Conservation (phyloP, 2,888 invertebrate genomes). For the Melipona bicolor region DNA sequence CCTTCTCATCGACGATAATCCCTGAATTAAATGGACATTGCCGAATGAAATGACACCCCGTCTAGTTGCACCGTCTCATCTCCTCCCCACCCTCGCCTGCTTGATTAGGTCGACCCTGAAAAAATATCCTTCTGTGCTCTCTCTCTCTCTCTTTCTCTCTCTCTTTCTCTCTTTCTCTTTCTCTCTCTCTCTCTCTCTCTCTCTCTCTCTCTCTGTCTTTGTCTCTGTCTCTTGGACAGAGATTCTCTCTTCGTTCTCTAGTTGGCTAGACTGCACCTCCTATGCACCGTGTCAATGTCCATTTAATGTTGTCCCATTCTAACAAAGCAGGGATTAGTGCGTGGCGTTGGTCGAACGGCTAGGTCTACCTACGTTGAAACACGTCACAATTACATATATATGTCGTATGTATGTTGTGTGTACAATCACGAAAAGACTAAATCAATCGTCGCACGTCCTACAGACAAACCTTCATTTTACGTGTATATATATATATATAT, state of each 20-base stretch:
- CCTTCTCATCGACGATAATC: constrained; percentile 72
- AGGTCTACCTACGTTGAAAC: constrained; percentile 61
- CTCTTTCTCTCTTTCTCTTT: no score
- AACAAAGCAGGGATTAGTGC: constrained; percentile 76
- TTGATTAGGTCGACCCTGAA: constrained; percentile 65
- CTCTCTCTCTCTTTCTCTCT: background rate
- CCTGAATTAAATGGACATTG: constrained; percentile 83
- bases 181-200: background rate
- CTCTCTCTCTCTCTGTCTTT: background rate
- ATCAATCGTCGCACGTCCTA: constrained; percentile 69
- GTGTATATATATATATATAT: constrained; percentile 15
- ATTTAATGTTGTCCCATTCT: constrained; percentile 83
- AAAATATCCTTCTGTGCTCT: constrained; percentile 54
- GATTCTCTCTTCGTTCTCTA: constrained; percentile 49
- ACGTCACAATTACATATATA: constrained; percentile 45
- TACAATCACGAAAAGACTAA: constrained; percentile 48
- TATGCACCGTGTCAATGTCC: constrained; percentile 82
- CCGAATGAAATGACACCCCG: constrained; percentile 75
- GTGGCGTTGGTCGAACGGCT: constrained; percentile 79
- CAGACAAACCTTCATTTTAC: constrained; percentile 41
- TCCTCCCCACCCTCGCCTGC: constrained; percentile 72
- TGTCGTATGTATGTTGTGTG: constrained; percentile 24
- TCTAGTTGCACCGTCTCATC: constrained; percentile 73
- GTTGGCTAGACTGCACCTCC: constrained; percentile 76
- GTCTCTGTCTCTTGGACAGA: no score